Percentiles rank a stretch among this genome's conserved stretches.
Conservation (phyloP, 1,140 invertebrate genomes). For the Caenorhabditis briggsae region DNA sequence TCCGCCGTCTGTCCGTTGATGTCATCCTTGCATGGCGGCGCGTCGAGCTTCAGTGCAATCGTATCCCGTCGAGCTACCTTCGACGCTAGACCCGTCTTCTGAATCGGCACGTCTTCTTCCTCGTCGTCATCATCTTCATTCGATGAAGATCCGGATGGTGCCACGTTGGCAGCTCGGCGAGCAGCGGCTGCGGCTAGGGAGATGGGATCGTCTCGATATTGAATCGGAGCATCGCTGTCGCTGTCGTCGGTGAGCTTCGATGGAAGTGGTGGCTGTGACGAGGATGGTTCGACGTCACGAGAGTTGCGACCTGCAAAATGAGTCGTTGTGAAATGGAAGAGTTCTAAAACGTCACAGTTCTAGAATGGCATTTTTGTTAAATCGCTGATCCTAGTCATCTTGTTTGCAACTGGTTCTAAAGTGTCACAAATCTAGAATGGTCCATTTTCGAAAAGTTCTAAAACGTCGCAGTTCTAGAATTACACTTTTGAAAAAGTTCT, state of each 20-base stretch:
- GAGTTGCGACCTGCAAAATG: background rate
- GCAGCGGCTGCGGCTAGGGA: slow-evolving; percentile 32
- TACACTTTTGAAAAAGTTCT: background rate
- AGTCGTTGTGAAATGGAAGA: no score
- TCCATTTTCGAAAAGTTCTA: no score
- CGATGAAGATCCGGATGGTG: slow-evolving; percentile 51
- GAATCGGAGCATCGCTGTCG: slow-evolving; percentile 69
- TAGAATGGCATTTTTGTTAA: no score
- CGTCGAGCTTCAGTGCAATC: slow-evolving; percentile 91
- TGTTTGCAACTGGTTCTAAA: no score
- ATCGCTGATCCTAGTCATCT: no score
- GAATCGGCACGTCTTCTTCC: slow-evolving; percentile 60
- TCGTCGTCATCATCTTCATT: slow-evolving; percentile 61
- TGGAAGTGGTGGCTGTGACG: slow-evolving; percentile 18
- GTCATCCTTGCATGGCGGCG: slow-evolving; percentile 92
- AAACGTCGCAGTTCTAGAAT: background rate
- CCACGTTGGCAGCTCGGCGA: slow-evolving; percentile 50
- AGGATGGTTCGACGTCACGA: background rate
- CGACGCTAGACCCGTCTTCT: slow-evolving; percentile 82
- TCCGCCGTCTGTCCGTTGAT: slow-evolving; percentile 91
- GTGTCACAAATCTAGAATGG: no score
- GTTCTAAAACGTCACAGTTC: no score
- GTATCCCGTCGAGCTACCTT: slow-evolving; percentile 96
- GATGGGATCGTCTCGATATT: slow-evolving; percentile 65
- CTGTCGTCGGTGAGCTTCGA: slow-evolving; percentile 66